Percentiles rank a stretch among this genome's conserved stretches.
Evolutionary conservation across 2,113 vertebrate genomes (phyloP).

Genomic region (Indri indri): DNA sequence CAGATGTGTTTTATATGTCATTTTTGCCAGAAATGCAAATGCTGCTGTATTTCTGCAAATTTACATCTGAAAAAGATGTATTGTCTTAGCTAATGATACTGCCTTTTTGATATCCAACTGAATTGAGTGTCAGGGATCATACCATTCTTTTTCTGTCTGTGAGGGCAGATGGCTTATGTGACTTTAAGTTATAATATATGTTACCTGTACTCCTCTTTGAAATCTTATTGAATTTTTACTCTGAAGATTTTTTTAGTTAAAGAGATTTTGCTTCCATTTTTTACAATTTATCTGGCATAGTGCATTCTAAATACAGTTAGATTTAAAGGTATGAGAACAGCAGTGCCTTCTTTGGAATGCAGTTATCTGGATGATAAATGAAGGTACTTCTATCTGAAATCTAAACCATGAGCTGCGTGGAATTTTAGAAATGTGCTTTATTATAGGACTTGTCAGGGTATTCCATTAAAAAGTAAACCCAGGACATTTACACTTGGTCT

Average conservation of each 20-base stretch:
- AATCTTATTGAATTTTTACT: conserved; percentile 30
- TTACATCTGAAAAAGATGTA: not conserved
- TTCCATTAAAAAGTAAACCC: conserved; percentile 16
- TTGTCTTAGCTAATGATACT: not conserved
- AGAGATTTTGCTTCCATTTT: not conserved
- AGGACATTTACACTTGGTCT: not conserved
- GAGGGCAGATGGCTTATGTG: not conserved
- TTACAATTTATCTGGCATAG: not conserved
- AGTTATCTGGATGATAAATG: conserved; percentile 9
- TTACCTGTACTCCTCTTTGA: not conserved
- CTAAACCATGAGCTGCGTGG: not conserved
- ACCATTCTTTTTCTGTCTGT: not conserved
- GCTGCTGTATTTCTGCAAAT: not conserved
- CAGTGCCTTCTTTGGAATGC: not conserved
- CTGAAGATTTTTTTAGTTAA: not conserved
- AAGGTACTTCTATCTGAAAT: not conserved
- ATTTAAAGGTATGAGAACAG: conserved; percentile 6
- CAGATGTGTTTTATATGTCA: not conserved
- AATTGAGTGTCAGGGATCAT: not conserved
- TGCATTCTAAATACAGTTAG: not conserved
- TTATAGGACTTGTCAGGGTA: not conserved
- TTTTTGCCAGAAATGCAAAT: conserved; percentile 26
- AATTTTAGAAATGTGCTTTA: conserved; percentile 2
- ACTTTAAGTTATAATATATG: not conserved
- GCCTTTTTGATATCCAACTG: not conserved